Base-by-base conservation (phyloP, 2,888 invertebrate genomes). In the Monochamus alternatus region DNA sequence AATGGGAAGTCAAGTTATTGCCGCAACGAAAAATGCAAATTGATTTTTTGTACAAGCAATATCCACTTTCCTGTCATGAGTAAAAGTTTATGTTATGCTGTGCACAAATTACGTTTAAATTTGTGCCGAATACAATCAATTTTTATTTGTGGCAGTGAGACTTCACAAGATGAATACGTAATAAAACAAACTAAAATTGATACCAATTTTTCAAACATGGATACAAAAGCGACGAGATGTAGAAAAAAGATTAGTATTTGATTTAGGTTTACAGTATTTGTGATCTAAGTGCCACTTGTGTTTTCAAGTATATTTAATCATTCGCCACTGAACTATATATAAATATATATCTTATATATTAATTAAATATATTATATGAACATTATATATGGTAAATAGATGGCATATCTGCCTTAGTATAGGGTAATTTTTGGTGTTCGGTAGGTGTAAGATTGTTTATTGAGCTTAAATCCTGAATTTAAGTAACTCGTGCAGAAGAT, bases 241-340 rank as follows among this genome's bases (percentile, higher is more conserved):
- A 75, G 58, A 65, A 60, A 76, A 77, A n/a, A 52, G 74, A 74
- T 81, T 86, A 87, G 86, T 87, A 87, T 87, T 87, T 87, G 85
- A 87, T 87, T 92, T 92, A 92, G 92, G 91, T 85, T 84, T 92
- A 92, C 92, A 93, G 93, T 93, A 93, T 93, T 93, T 93, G 93
- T 93, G 93, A 93, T 93, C 92, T 92, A 93, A 93, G 93, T 93
- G 93, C 93, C 93, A 93, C 93, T 93, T 93, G 92, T 92, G 92
- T 93, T 93, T 82, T 92, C 92, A 92, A 93, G 89, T 90, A 89
- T 84, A 88, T 85, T 84, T 87, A 87, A 87, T 87, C 87, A 86
- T 86, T 91, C 86, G 88, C 88, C 87, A 88, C 87, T 87, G 85
- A 87, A 87, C 86, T 87, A 88, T 88, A 88, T 87, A 87, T 87